These are phyloP conservation scores for Margaritifera margaritifera DNA, from an alignment of 2,888 invertebrate species.

Conservation along the genomic window DNA sequence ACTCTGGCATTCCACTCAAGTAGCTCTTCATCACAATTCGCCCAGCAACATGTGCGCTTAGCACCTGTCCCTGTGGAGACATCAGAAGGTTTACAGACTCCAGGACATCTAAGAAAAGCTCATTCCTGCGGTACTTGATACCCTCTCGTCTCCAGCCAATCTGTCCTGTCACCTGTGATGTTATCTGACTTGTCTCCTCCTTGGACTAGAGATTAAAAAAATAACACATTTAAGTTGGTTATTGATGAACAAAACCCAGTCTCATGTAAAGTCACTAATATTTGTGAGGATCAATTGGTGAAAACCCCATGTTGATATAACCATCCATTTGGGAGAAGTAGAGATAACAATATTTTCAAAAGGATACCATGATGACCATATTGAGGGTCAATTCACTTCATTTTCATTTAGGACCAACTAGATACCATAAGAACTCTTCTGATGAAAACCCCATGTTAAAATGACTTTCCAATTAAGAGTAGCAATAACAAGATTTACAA, in stretches of 20 bases:
- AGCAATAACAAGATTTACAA: too few relatives aligned
- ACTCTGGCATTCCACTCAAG: slow-evolving; percentile 99
- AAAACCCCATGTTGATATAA: too few relatives aligned
- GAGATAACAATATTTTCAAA: too few relatives aligned
- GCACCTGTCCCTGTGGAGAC: slow-evolving; percentile 97
- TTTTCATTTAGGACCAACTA: too few relatives aligned
- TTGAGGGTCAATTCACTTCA: too few relatives aligned
- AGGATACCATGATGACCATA: too few relatives aligned
- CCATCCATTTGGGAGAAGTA: too few relatives aligned
- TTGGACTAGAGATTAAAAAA: slow-evolving; percentile 82
- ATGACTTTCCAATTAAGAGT: too few relatives aligned
- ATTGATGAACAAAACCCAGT: background rate
- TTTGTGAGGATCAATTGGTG: too few relatives aligned
- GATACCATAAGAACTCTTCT: too few relatives aligned
- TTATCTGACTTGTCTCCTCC: slow-evolving; percentile 99
- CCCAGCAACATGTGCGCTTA: slow-evolving; percentile 99
- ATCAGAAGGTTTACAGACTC: slow-evolving; percentile 99
- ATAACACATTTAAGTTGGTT: background rate
- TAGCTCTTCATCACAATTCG: slow-evolving; percentile 99
- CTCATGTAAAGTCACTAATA: too few relatives aligned
- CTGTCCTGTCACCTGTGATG: slow-evolving; percentile 96
- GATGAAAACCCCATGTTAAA: too few relatives aligned
- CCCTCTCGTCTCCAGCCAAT: slow-evolving; percentile 99
- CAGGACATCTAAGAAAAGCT: slow-evolving; percentile 97
- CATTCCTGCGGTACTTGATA: slow-evolving; percentile 98